These are phyloP conservation scores for Thereva nobilitata DNA, from an alignment of 2,888 invertebrate species.

Conservation along the genomic window DNA sequence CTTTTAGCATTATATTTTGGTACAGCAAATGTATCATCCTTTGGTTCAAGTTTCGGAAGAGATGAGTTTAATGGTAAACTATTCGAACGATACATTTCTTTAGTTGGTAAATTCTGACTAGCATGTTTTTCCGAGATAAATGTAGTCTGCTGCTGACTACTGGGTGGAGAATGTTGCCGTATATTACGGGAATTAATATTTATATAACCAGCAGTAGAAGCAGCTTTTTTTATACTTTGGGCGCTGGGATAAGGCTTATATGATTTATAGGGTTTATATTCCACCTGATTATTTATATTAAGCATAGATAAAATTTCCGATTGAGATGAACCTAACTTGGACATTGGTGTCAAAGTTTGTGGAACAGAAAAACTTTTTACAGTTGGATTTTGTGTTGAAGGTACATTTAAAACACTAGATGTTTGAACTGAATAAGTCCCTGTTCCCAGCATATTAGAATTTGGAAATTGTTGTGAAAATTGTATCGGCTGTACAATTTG, in stretches of 20 bases:
- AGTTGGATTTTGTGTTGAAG: slow-evolving; percentile 42
- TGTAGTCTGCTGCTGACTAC: slow-evolving; percentile 44
- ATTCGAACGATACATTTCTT: slow-evolving; percentile 66
- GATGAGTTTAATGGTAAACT: slow-evolving; percentile 66
- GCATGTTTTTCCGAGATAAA: slow-evolving; percentile 45
- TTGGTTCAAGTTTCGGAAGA: slow-evolving; percentile 53
- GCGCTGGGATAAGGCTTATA: slow-evolving; percentile 53
- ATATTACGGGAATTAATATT: slow-evolving; percentile 46
- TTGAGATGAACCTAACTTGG: slow-evolving; percentile 43
- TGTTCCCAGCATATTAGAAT: not conserved
- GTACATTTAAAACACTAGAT: slow-evolving; percentile 41
- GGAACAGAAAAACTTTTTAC: slow-evolving; percentile 42
- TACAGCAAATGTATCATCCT: slow-evolving; percentile 53
- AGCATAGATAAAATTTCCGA: slow-evolving; percentile 51
- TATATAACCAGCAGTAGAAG: slow-evolving; percentile 53
- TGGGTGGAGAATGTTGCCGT: slow-evolving; percentile 41
- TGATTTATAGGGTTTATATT: slow-evolving; percentile 42
- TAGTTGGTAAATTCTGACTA: slow-evolving; percentile 37
- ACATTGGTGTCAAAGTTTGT: slow-evolving; percentile 14
- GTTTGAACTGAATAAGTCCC: not conserved
- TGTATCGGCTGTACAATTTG: slow-evolving; percentile 48
- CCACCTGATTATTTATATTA: slow-evolving; percentile 36
- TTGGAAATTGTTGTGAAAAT: slow-evolving; percentile 39
- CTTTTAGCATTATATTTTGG: slow-evolving; percentile 47
- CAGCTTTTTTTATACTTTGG: slow-evolving; percentile 53